Percentiles rank a stretch among this genome's conserved stretches.
Evolutionary conservation across 2,888 invertebrate species (phyloP).

Genomic region (Melinopterus prodromus): DNA sequence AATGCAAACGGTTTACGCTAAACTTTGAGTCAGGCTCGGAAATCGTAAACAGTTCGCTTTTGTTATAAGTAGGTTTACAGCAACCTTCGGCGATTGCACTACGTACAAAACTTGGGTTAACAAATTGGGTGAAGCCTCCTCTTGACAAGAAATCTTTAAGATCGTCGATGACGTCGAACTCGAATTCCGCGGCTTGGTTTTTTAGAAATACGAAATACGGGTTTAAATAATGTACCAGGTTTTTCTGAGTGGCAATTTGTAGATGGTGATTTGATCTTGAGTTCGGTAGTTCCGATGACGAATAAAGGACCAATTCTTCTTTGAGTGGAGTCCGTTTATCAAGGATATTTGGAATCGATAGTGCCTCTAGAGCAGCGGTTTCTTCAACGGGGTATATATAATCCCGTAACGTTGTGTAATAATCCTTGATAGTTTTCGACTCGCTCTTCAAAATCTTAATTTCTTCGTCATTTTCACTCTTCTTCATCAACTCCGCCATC

Average conservation of each 20-base stretch:
- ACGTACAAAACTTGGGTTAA: conserved; percentile 81
- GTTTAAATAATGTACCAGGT: conserved; percentile 67
- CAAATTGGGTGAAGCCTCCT: conserved; percentile 69
- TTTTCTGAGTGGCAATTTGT: conserved; percentile 64
- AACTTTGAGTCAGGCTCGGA: conserved; percentile 65
- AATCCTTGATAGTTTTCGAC: conserved; percentile 58
- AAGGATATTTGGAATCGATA: conserved; percentile 76
- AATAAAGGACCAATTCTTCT: conserved; percentile 52
- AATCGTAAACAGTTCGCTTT: conserved; percentile 65
- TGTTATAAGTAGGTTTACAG: conserved; percentile 67
- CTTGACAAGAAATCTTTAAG: conserved; percentile 61
- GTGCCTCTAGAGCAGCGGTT: conserved; percentile 68
- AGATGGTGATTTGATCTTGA: conserved; percentile 62
- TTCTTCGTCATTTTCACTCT: conserved; percentile 52
- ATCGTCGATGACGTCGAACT: conserved; percentile 68
- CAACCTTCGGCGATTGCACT: conserved; percentile 80
- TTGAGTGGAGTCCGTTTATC: conserved; percentile 69
- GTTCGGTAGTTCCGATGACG: conserved; percentile 50
- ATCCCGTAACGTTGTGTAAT: conserved; percentile 70
- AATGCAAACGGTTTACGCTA: conserved; percentile 69
- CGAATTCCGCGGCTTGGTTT: conserved; percentile 76
- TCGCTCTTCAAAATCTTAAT: conserved; percentile 66
- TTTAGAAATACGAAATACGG: conserved; percentile 70
- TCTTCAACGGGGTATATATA: conserved; percentile 79
- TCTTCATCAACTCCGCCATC: conserved; percentile 61